Evolutionary conservation across 2,888 invertebrate species (phyloP).

Genomic region (Epinotia ramella): DNA sequence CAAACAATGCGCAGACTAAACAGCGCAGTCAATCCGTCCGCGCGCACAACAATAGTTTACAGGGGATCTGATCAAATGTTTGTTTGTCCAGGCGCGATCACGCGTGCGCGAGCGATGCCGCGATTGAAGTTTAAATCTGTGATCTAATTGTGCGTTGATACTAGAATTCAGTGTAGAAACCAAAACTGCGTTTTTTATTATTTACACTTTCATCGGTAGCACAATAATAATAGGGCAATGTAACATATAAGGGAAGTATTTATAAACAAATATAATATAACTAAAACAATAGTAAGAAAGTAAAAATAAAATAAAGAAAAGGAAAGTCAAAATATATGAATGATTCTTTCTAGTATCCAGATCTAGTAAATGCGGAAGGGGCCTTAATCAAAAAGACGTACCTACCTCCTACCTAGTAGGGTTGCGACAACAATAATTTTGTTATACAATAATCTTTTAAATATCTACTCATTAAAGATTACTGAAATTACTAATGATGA

Average conservation of each 20-base stretch:
- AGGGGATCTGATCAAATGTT: slow-evolving; percentile 7
- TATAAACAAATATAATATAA: no score
- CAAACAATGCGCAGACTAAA: slow-evolving; percentile 30
- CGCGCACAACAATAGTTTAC: neutral
- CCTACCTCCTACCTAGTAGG: no score
- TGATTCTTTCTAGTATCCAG: no score
- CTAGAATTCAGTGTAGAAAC: neutral
- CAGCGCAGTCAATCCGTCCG: slow-evolving; percentile 19
- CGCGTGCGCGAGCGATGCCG: slow-evolving; percentile 5
- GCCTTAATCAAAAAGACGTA: no score
- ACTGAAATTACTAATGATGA: neutral
- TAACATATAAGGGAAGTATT: no score
- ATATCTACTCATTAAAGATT: neutral
- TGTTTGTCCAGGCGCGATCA: slow-evolving; percentile 19
- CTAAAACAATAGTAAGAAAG: no score
- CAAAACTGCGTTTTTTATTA: no score
- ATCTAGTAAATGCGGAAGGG: no score
- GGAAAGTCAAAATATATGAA: no score
- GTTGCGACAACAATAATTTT: neutral
- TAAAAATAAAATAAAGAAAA: no score
- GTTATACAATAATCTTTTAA: neutral
- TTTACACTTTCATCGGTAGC: no score
- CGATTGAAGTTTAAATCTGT: slow-evolving; percentile 5
- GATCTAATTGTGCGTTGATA: neutral
- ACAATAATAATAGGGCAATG: no score